Base-by-base conservation (phyloP, 2,797 vertebrate species). In the Bryconaethiops microstoma region DNA sequence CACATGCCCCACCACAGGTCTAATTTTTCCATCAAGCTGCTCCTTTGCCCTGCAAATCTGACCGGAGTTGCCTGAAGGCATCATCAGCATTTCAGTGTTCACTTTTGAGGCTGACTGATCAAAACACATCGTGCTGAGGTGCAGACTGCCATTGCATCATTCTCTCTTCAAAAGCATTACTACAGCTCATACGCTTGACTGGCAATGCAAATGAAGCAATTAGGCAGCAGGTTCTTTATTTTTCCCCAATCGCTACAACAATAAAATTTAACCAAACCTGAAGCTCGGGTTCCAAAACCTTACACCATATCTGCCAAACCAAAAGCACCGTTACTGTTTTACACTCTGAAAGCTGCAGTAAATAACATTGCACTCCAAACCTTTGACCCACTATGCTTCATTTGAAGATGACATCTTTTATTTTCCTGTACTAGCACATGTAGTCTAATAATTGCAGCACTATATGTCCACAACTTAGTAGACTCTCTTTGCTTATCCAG, bases 21-120 rank as follows among this genome's bases (percentile, higher is more conserved):
- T 85, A 84, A 81, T 87, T 88, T 86, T 88, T 84, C 85, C 86
- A 89, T 90, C 87, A 84, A 74, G 75, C 73, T 85, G 80, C 86
- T 86, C 83, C 77, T 74, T 78, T 82, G 64, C 84, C 83, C 67
- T 50, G 59, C 70, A 80, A 60, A 74, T 82, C 80, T 76, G 54
- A 72, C 75, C 75, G 19, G 68, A 79, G 71, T 74, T 80, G 70
- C 75, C 40, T 80, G 71, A 57, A 77, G 80, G 80, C 80, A 77
- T 25, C 50, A 52, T 79, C 65, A 67, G 64, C 4, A 40, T 54
- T 80, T 80, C 54, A 68, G 19, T 2, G 14, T 48, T 76, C 10
- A 29, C n/a, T 57, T 74, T 64, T 80, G 72, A 29, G 65, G 64
- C 63, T 10, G 65, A 17, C 52, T 45, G 71, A 75, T 80, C 74